A percentile compares a stretch with the other conserved stretches of the same genome.
These are phyloP conservation scores for Mactromeris polynyma DNA, from an alignment of 2,888 invertebrate genomes.

Conservation along the genomic window DNA sequence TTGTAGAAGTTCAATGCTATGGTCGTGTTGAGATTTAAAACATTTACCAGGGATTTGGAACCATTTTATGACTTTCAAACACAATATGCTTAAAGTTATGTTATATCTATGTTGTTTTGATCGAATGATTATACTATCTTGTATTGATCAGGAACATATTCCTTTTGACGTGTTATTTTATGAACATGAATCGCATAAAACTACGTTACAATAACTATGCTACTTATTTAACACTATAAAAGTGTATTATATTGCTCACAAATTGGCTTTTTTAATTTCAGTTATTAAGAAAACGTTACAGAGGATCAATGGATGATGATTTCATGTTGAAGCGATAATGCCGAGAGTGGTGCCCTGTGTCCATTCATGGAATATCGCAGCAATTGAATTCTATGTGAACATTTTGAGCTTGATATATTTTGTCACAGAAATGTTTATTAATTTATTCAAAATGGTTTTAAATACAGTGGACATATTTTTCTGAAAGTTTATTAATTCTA, in stretches of 20 bases:
- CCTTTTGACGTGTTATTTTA: not conserved
- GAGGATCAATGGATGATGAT: slow-evolving; percentile 24
- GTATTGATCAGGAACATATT: no score
- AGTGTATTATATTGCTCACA: not conserved
- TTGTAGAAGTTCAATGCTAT: no score
- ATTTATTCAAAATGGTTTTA: not conserved
- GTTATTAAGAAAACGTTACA: slow-evolving; percentile 35
- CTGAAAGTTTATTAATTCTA: not conserved
- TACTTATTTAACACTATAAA: not conserved
- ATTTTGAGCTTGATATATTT: not conserved
- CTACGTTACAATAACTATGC: not conserved
- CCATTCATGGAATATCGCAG: not conserved
- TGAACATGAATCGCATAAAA: not conserved
- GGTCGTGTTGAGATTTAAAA: no score
- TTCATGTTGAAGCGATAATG: slow-evolving; percentile 21
- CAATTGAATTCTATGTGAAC: not conserved
- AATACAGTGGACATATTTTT: not conserved
- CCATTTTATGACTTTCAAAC: no score
- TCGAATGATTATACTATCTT: no score
- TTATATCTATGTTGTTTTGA: no score
- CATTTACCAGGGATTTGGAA: no score
- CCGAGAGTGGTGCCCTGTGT: not conserved
- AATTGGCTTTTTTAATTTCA: slow-evolving; percentile 23
- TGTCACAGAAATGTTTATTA: not conserved
- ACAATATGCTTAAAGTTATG: no score